Conservation (phyloP, 2,888 invertebrate species). For the Acrocyrtus sp. region DNA sequence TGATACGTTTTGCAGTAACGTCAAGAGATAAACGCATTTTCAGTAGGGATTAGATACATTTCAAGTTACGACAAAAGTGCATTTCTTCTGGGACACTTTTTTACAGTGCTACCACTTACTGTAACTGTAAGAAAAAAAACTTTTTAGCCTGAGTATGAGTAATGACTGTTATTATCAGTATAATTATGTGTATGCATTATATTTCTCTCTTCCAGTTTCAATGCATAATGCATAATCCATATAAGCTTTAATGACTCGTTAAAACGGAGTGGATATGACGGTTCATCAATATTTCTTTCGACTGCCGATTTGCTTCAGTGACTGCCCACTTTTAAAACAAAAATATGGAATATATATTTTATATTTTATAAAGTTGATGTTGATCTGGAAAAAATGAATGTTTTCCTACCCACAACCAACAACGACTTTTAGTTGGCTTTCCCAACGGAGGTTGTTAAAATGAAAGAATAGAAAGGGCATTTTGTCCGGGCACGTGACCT, state of each 20-base stretch:
- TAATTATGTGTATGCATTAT: slow-evolving; percentile 12
- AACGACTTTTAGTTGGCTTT: background rate
- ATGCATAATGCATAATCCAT: too few species aligned
- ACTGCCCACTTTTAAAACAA: background rate
- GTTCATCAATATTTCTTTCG: slow-evolving; percentile 12
- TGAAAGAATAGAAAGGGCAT: slow-evolving; percentile 15
- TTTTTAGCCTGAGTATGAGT: background rate
- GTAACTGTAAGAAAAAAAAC: background rate
- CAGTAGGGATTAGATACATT: background rate
- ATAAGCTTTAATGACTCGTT: too few species aligned
- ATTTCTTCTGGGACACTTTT: slow-evolving; percentile 11
- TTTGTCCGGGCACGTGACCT: slow-evolving; percentile 26
- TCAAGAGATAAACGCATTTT: slow-evolving; percentile 11
- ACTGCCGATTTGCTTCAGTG: too few species aligned
- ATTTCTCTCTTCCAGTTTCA: background rate
- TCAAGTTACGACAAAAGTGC: background rate
- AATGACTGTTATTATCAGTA: background rate
- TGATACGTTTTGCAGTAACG: background rate
- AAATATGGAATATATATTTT: background rate
- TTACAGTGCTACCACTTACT: slow-evolving; percentile 6
- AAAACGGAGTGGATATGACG: slow-evolving; percentile 3
- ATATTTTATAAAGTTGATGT: too few species aligned
- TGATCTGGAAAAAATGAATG: too few species aligned
- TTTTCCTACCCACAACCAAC: too few species aligned
- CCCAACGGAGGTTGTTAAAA: slow-evolving; percentile 23